Evolutionary conservation across 2,797 vertebrate species (phyloP), one percentile per base, ranked within the genome.

Genomic region (Lacerta bilineata): DNA sequence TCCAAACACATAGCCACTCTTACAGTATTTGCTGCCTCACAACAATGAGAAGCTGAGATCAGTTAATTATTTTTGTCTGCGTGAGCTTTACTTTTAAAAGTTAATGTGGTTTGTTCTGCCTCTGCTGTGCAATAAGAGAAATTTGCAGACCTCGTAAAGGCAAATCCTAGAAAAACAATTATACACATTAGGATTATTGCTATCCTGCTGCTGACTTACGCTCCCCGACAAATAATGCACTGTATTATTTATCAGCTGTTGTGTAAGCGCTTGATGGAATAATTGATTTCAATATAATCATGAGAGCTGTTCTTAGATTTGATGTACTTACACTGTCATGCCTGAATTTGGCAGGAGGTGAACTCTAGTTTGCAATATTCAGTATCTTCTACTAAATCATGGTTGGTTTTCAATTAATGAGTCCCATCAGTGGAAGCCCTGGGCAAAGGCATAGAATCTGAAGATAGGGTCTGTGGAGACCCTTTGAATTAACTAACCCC

Each of bases 141-240:
- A 76, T 27, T 39, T 27, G 61, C 74, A 77, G 61, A 68, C 13
- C 2, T 33, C 36, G 39, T 79, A 29, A 71, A 79, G 85, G 33
- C 76, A 75, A 83, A 88, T 83, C 41, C 72, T 41, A 61, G 61
- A 88, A 88, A 88, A 88, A 61, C 80, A 88, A 83, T 88, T 88
- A 88, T 18, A 76, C 72, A 83, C 9, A 77, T 78, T 68, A 83
- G 80, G 61, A 77, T 83, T 77, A 77, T 69, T 83, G 72, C 33
- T 88, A 69, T 77, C 87, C 71, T 39, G n/a, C 64, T 88, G 41
- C 64, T 88, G 61, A 39, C n/a, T 66, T 50, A 20, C 59, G 82
- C 80, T 68, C 39, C 17, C 18, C 39, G 71, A 77, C 77, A 88
- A 77, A 76, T 76, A 83, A 77, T 83, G 18, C 72, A 55, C 23